Evolutionary conservation across 2,113 vertebrate genomes (phyloP), one percentile per base, ranked within the genome.

Genomic region (Tricholaema leucomelas): DNA sequence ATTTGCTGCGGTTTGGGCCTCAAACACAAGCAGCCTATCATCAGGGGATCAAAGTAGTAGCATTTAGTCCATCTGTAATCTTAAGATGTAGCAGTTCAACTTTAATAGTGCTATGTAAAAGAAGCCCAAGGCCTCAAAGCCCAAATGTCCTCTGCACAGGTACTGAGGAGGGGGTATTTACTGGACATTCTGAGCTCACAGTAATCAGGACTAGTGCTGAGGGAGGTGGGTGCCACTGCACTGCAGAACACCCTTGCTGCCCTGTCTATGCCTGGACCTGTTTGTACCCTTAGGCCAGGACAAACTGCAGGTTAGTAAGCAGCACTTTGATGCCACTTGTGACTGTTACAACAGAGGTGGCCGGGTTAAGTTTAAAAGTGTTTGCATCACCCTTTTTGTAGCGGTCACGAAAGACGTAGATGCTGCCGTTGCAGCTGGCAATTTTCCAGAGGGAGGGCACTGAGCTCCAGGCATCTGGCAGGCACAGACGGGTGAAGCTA

Each of bases 231-330:
- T 44, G 30, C 50, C 87, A 65, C 74, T 73, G 69, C 30, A 28
- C 61, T 77, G 88, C 59, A 60, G 70, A 63, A 88, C 59, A 50
- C 54, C 1, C 1, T 21, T 60, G 40, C 66, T 85, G 88, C 36
- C 55, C 42, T 33, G 80, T 31, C 36, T 80, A 2, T 76, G 63
- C 10, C 18, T 30, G 12, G 35, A 27, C n/a, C 54, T 3, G 8
- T 59, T 77, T 50, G 48, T 42, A n/a, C 59, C 3, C 69, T 98
- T 67, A 99, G 81, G 99, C 99, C 97, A 99, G 94, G 54, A 99
- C 98, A 97, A 99, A 99, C 97, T 99, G 99, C 98, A 99, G 96
- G 97, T 99, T 99, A 74, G 99, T 99, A 84, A 99, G 98, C 85
- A 99, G 97, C 95, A 99, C 98, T 96, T 99, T 99, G 81, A 99